A percentile compares a stretch with the other conserved stretches of the same genome.
These are phyloP conservation scores for Leptonema lineaticorne DNA, from an alignment of 1,140 invertebrate species.

Conservation along the genomic window DNA sequence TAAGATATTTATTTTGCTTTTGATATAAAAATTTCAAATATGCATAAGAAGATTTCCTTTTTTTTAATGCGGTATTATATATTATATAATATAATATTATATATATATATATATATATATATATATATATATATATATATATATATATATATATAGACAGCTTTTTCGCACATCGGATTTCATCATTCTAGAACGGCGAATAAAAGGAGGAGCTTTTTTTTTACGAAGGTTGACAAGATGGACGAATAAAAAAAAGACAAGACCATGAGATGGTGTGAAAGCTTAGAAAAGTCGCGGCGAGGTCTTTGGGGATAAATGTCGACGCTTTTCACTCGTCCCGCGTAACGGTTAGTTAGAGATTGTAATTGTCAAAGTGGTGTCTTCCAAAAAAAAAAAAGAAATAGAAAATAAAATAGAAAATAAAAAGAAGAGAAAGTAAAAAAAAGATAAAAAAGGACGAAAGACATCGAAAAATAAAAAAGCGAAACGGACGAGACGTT, in stretches of 20 bases:
- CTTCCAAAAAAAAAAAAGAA: neutral
- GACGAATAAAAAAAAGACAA: too few relatives aligned
- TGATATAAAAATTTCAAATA: too few relatives aligned
- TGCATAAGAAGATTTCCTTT: too few relatives aligned
- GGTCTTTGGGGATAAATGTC: neutral
- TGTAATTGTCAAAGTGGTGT: constrained; percentile 13
- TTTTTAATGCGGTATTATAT: too few relatives aligned
- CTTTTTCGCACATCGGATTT: neutral
- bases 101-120: too few relatives aligned
- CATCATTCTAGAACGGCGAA: neutral
- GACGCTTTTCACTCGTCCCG: neutral
- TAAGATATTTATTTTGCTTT: too few relatives aligned
- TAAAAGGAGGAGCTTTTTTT: neutral
- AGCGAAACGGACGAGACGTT: too few relatives aligned
- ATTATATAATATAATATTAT: too few relatives aligned
- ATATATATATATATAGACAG: neutral
- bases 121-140: neutral
- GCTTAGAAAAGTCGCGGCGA: neutral
- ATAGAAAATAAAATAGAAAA: neutral
- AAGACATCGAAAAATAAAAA: too few relatives aligned
- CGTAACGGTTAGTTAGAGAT: constrained; percentile 9
- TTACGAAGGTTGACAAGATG: neutral
- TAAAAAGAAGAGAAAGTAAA: too few relatives aligned
- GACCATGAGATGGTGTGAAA: too few relatives aligned
- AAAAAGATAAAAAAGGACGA: too few relatives aligned